phyloP scores from a whole-genome alignment of 2,888 invertebrate species.

The Cartodere bifasciata region DNA sequence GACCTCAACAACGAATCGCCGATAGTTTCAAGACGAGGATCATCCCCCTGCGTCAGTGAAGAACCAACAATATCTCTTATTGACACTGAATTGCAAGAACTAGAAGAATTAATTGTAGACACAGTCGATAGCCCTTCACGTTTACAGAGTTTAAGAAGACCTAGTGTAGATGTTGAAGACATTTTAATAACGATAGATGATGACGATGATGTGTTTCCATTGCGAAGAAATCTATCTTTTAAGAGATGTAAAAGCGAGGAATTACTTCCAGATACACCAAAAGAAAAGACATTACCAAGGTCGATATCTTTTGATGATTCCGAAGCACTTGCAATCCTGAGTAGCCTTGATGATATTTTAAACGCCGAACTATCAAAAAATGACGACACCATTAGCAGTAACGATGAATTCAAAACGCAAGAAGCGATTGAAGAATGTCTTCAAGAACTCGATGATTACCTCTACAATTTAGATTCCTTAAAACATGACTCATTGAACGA shows the following conservation, averaged over 20 bases:
- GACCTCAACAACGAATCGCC: conserved; percentile 30
- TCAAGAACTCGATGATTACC: conserved; percentile 40
- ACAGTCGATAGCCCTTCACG: conserved; percentile 12
- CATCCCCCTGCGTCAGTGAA: conserved; percentile 4
- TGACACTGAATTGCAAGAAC: conserved; percentile 29
- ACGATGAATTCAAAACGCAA: conserved; percentile 8
- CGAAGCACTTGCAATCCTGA: conserved; percentile 41
- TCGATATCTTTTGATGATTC: conserved; percentile 17
- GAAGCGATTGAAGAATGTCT: conserved; percentile 36
- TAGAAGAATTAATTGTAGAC: conserved; percentile 29
- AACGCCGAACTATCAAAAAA: conserved; percentile 28
- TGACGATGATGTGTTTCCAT: conserved; percentile 12
- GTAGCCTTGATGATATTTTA: conserved; percentile 45
- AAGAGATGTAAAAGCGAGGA: not conserved
- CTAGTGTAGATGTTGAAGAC: conserved; percentile 30
- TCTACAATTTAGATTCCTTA: conserved; percentile 34
- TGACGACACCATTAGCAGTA: conserved; percentile 10
- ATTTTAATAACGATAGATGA: conserved; percentile 31
- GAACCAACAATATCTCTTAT: conserved; percentile 19
- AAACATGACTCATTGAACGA: conserved; percentile 14
- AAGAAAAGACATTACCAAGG: conserved; percentile 8
- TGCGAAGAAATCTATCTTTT: conserved; percentile 1
- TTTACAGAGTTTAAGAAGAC: conserved; percentile 13
- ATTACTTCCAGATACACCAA: too few relatives aligned
- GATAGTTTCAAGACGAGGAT: conserved; percentile 20